Evolutionary conservation across 2,797 vertebrate species (phyloP).

Genomic region (Zalophus californianus): DNA sequence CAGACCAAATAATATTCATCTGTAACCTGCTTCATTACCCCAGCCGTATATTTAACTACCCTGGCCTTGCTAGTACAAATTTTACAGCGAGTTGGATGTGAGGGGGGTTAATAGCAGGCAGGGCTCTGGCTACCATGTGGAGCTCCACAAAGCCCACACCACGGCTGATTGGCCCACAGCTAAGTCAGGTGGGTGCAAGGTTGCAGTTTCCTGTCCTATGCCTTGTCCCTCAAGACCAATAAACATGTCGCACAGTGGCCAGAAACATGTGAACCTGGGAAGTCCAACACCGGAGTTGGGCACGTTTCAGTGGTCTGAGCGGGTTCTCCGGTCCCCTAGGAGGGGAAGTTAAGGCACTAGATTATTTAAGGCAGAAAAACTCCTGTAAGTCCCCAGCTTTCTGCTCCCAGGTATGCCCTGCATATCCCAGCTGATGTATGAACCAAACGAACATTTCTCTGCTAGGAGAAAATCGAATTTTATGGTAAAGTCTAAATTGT

Average conservation of each 20-base stretch:
- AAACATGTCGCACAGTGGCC: slow-evolving; percentile 82
- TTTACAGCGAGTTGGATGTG: slow-evolving; percentile 80
- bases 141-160: slow-evolving; percentile 59
- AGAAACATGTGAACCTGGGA: slow-evolving; percentile 81
- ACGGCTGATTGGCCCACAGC: slow-evolving; percentile 57
- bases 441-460: background rate
- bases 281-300: slow-evolving; percentile 75
- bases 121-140: slow-evolving; percentile 40
- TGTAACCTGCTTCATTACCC: slow-evolving; percentile 83
- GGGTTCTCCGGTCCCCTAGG: slow-evolving; percentile 63
- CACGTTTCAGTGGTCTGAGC: slow-evolving; percentile 16
- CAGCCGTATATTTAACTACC: slow-evolving; percentile 82
- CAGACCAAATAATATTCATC: slow-evolving; percentile 85
- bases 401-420: background rate
- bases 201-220: slow-evolving; percentile 76
- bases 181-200: slow-evolving; percentile 58
- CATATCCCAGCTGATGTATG: background rate
- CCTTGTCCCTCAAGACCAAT: slow-evolving; percentile 76
- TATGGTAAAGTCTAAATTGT: slow-evolving; percentile 22
- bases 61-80: slow-evolving; percentile 72
- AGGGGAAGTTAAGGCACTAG: slow-evolving; percentile 71
- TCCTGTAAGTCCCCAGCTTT: background rate
- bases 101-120: slow-evolving; percentile 74
- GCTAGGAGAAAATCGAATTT: slow-evolving; percentile 35
- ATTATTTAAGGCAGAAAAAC: background rate